Conservation (phyloP, 2,113 vertebrate species). For the Ciconia maguari region DNA sequence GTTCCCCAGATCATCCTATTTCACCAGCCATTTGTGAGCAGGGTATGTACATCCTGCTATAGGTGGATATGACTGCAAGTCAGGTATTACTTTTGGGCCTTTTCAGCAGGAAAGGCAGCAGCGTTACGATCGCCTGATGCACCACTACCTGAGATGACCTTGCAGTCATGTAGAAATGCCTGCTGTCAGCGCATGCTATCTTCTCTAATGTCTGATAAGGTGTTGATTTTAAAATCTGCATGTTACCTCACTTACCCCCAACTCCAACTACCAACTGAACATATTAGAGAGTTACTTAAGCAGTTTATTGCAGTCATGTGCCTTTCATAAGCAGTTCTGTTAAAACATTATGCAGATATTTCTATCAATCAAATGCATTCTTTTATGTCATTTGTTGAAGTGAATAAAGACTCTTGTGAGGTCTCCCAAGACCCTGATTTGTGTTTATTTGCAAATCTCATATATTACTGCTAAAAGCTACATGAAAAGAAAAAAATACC, state of each 20-base stretch:
- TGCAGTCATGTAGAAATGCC: not conserved
- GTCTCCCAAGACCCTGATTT: not conserved
- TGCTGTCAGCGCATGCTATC: not conserved
- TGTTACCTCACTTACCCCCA: not conserved
- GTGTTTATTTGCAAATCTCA: not conserved
- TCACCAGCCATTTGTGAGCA: not conserved
- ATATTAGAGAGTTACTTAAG: not conserved
- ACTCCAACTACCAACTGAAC: not conserved
- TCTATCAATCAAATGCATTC: not conserved
- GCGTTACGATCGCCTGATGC: not conserved
- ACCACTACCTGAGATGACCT: not conserved
- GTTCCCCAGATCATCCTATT: not conserved
- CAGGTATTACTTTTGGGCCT: not conserved
- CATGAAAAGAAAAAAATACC: not conserved
- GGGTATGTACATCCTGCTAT: rapidly evolving
- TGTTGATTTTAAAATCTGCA: not conserved
- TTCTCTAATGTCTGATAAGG: not conserved
- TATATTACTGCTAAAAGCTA: not conserved
- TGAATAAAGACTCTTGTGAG: not conserved
- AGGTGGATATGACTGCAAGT: not conserved
- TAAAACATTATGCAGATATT: not conserved
- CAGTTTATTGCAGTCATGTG: not conserved
- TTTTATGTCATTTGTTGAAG: not conserved
- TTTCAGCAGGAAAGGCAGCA: not conserved
- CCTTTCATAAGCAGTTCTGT: not conserved